These are phyloP conservation scores for Acheta domesticus DNA, from an alignment of 2,888 invertebrate species.

Conservation along the genomic window DNA sequence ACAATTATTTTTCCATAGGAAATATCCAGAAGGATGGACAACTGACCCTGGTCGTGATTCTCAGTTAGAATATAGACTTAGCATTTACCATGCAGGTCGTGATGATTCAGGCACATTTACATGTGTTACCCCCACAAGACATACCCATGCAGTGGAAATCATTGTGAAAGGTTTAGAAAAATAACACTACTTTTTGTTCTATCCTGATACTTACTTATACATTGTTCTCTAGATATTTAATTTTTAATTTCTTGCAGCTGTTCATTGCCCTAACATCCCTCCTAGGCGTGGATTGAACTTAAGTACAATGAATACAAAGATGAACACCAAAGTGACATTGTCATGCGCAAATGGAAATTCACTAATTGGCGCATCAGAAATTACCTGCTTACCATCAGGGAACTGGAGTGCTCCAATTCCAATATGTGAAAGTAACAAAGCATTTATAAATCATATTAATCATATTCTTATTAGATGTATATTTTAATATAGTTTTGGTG, in stretches of 20 bases:
- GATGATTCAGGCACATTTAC: conserved; percentile 82
- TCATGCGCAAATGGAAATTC: conserved; percentile 78
- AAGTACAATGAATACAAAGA: conserved; percentile 66
- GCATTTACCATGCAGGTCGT: conserved; percentile 73
- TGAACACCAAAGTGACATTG: conserved; percentile 70
- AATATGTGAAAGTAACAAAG: conserved; percentile 69
- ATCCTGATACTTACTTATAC: too few species aligned
- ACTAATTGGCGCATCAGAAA: conserved; percentile 69
- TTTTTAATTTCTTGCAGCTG: conserved; percentile 49
- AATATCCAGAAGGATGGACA: conserved; percentile 78
- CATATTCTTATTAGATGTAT: background rate
- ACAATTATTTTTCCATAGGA: conserved; percentile 47
- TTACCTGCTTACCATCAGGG: conserved; percentile 75
- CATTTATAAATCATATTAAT: conserved; percentile 36
- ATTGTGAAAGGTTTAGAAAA: conserved; percentile 64
- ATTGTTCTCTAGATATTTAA: conserved; percentile 18
- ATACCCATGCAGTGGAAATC: conserved; percentile 75
- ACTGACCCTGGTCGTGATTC: conserved; percentile 75
- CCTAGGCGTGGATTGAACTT: conserved; percentile 70
- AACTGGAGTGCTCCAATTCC: conserved; percentile 83
- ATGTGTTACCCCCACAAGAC: conserved; percentile 80
- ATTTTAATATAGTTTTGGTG: background rate
- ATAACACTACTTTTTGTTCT: conserved; percentile 26
- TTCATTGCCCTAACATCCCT: conserved; percentile 75
- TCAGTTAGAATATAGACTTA: conserved; percentile 74